Evolutionary conservation across 2,113 vertebrate genomes (phyloP).

Genomic region (Pseudorectes ferrugineus): DNA sequence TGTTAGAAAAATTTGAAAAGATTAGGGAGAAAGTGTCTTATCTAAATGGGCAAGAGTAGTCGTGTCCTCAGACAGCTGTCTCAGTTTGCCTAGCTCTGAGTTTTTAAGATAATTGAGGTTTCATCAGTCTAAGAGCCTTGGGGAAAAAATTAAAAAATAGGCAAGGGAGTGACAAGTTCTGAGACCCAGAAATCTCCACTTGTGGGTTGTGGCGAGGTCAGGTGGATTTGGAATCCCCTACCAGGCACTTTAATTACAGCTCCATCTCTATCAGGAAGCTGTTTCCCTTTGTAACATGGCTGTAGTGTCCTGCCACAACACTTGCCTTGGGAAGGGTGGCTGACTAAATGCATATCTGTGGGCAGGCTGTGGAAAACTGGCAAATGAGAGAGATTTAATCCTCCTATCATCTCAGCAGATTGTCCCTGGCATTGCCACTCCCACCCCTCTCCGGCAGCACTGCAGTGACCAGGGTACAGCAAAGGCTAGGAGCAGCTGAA

Average conservation of each 20-base stretch:
- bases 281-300: background rate
- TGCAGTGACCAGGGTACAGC: background rate
- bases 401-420: background rate
- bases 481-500: background rate
- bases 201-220: background rate
- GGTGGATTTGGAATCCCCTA: background rate
- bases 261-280: background rate
- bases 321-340: background rate
- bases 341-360: background rate
- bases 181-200: background rate
- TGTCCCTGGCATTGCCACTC: background rate
- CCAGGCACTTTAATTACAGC: background rate
- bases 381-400: background rate
- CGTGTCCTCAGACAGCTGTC: background rate
- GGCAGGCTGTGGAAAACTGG: background rate
- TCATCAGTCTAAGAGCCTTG: background rate
- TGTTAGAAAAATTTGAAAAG: background rate
- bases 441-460: background rate
- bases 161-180: background rate
- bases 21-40: conserved; percentile 19
- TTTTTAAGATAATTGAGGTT: conserved; percentile 26
- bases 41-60: conserved; percentile 12
- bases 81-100: background rate
- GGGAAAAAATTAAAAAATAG: background rate
- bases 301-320: background rate